Evolutionary conservation across 2,797 vertebrate species (phyloP).

Genomic region (Pangasius djambal): DNA sequence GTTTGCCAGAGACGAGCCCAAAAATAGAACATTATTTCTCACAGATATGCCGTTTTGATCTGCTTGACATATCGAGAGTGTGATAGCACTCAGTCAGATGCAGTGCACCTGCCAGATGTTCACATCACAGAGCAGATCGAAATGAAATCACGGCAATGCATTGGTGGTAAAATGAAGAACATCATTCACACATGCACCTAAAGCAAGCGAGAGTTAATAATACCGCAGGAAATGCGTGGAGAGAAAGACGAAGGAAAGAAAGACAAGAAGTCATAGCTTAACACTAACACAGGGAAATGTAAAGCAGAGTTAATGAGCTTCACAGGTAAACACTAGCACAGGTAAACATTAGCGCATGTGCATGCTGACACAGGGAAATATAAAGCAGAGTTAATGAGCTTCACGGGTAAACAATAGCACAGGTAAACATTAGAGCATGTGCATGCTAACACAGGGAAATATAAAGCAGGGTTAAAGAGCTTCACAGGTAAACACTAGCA

Average conservation of each 20-base stretch:
- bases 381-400: not conserved
- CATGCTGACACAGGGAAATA: not conserved
- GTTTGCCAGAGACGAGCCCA: not conserved
- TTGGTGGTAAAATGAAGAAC: too few species aligned
- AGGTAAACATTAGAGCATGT: not conserved
- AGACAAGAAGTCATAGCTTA: not conserved
- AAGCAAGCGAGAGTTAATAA: not conserved
- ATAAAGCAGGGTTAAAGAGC: not conserved
- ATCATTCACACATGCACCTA: not conserved
- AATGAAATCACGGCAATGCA: not conserved
- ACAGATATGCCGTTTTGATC: constrained; percentile 3
- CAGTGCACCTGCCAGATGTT: not conserved
- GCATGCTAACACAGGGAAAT: too few species aligned
- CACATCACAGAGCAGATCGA: not conserved
- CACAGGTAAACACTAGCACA: not conserved
- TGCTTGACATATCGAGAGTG: not conserved
- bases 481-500: not conserved
- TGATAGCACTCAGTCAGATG: not conserved
- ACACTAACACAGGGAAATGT: not conserved
- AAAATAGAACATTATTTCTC: not conserved
- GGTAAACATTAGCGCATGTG: not conserved
- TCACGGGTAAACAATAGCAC: not conserved
- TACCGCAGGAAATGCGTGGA: not conserved
- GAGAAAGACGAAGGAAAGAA: not conserved
- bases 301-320: not conserved